phyloP scores from a whole-genome alignment of 92 coral and sea anemone species.

The Porites cylindrica region DNA sequence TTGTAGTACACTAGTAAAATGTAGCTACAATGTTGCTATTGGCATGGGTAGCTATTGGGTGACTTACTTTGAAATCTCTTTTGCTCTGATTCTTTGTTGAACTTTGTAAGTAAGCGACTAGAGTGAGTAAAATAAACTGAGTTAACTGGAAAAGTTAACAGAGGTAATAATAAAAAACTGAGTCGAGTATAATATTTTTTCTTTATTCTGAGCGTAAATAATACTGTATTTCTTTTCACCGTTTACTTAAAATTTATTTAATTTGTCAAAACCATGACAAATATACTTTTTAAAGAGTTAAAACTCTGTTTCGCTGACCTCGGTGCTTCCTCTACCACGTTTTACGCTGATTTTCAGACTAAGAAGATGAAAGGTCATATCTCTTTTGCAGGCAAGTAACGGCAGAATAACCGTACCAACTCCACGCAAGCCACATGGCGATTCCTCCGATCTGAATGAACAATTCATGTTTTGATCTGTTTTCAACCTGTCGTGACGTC shows the following conservation, averaged over 20 bases:
- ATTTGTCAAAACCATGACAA: not conserved
- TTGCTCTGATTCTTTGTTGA: not conserved
- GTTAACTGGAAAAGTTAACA: not conserved
- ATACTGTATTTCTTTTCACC: not conserved
- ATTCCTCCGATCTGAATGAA: too few species aligned
- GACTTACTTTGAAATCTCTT: not conserved
- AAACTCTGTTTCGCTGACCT: constrained; percentile 24
- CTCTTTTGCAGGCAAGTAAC: too few species aligned
- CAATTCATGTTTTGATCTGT: too few species aligned
- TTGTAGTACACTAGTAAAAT: not conserved
- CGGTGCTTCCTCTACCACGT: constrained; percentile 33
- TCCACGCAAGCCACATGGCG: too few species aligned
- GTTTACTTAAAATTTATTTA: not conserved
- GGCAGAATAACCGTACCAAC: too few species aligned
- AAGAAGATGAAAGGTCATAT: too few species aligned
- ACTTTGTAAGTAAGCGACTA: not conserved
- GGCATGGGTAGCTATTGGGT: not conserved
- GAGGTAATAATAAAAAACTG: not conserved
- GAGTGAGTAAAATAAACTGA: not conserved
- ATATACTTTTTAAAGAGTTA: too few species aligned
- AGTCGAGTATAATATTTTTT: not conserved
- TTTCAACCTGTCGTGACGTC: too few species aligned
- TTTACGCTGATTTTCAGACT: constrained; percentile 42
- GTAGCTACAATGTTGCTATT: too few species aligned
- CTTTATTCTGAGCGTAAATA: not conserved